Evolutionary conservation across 2,113 vertebrate genomes (phyloP).

Genomic region (Gasterosteus nipponicus): DNA sequence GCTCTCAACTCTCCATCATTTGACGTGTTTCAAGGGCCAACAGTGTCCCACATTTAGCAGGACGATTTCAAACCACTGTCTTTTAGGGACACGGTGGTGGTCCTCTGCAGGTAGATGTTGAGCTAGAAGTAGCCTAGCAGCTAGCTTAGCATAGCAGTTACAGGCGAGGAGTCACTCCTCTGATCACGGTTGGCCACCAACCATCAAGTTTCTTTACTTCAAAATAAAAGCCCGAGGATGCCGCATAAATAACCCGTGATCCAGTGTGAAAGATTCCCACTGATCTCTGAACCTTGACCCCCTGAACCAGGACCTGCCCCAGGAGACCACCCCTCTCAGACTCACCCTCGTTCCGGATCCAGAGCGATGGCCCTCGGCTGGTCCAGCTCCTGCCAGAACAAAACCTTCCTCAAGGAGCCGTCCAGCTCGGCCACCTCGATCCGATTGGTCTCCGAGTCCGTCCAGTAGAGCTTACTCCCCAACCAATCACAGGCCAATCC

Average conservation of each 20-base stretch:
- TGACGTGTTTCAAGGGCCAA: too few species aligned
- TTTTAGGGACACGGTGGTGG: too few species aligned
- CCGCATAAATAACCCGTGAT: background rate
- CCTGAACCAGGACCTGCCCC: background rate
- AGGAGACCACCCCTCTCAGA: background rate
- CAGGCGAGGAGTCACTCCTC: too few species aligned
- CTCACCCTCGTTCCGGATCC: slow-evolving; percentile 95
- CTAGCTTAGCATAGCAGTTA: too few species aligned
- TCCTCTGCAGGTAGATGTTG: too few species aligned
- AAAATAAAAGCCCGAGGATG: background rate
- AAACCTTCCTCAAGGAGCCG: slow-evolving; percentile 90
- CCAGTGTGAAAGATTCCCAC: background rate
- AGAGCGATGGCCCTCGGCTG: slow-evolving; percentile 96
- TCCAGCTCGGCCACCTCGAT: slow-evolving; percentile 96
- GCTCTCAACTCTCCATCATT: too few species aligned
- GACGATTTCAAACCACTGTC: too few species aligned
- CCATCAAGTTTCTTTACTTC: background rate
- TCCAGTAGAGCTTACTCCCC: slow-evolving; percentile 96
- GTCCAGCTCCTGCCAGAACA: slow-evolving; percentile 98
- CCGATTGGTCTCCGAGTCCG: slow-evolving; percentile 96
- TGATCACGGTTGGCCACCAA: too few species aligned
- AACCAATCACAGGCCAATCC: slow-evolving; percentile 98
- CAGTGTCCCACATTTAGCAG: too few species aligned
- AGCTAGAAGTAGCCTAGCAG: too few species aligned
- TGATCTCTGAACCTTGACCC: background rate